Base-by-base conservation (phyloP, 2,888 invertebrate species). In the Maniola hyperantus region DNA sequence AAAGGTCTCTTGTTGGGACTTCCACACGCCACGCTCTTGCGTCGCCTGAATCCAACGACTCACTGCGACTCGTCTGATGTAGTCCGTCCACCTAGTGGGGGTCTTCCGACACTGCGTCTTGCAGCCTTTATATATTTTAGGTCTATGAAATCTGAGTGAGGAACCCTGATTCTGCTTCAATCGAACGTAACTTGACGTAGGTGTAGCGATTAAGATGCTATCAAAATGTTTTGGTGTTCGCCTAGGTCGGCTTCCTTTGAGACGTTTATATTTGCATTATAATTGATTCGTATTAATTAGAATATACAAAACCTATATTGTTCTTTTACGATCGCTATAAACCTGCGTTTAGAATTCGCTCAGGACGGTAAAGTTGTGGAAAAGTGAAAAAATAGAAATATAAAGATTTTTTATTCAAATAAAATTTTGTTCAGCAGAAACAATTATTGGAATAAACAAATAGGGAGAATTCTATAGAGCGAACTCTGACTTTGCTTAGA, bases 181-280 rank as follows among this genome's bases (percentile, higher is more conserved):
- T 71, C 79, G 80, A 87, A 88, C 86, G 85, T 85, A 87, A 88
- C 86, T 84, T 84, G 58, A 72, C 68, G 89, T 89, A 81, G 91
- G 91, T 74, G 85, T 74, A 70, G 67, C 76, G 83, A 88, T 88
- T 84, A 83, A 88, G 89, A 89, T 89, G 74, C 73, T 84, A 88
- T 88, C 85, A 79, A 80, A 57, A 81, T 78, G 79, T 83, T 85
- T 82, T 79, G 80, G 74, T 72, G 68, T 76, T 77, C 82, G 82
- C 82, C 39, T 64, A 51, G 36, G 65, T 64, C 73, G 74, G 74
- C 78, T 62, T 77, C 75, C 74, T 89, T 89, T 89, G 88, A 87
- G 64, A 71, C 64, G 61, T 61, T 66, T 65, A 66, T 62, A 68
- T 69, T 72, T 67, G 53, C 61, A 71, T 67, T 63, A 65, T 62